These are phyloP conservation scores for Thripadectes ignobilis DNA, from an alignment of 2,797 vertebrate species.

Conservation along the genomic window DNA sequence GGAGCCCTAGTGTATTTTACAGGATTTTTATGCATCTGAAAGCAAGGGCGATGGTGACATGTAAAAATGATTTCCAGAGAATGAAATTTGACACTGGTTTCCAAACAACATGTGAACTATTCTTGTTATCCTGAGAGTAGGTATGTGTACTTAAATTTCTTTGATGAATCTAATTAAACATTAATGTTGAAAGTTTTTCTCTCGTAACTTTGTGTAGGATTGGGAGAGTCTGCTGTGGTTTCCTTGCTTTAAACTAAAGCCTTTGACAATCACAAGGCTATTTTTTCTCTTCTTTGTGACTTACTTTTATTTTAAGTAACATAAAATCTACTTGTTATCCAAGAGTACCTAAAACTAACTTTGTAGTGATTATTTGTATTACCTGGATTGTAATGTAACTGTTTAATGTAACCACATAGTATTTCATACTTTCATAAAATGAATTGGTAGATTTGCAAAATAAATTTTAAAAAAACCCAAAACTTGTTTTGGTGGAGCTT, in stretches of 20 bases:
- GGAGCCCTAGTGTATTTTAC: not conserved
- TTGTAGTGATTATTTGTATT: conserved; percentile 63
- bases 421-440: conserved; percentile 70
- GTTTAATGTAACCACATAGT: conserved; percentile 27
- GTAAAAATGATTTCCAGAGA: not conserved
- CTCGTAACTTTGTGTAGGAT: not conserved
- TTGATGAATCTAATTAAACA: not conserved
- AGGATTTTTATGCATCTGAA: not conserved
- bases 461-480: conserved; percentile 37
- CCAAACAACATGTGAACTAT: not conserved
- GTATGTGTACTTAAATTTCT: not conserved
- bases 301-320: conserved; percentile 15
- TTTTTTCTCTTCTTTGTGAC: conserved; percentile 41
- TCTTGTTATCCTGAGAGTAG: not conserved
- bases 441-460: conserved; percentile 64
- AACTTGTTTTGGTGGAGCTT: not conserved
- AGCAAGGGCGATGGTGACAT: not conserved
- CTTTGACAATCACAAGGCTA: conserved; percentile 42
- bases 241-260: conserved; percentile 47
- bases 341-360: conserved; percentile 48
- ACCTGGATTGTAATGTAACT: conserved; percentile 36
- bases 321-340: conserved; percentile 29
- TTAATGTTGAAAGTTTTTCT: not conserved
- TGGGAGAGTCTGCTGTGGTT: conserved; percentile 9
- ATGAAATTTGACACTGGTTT: not conserved